Base-by-base conservation (phyloP, 2,888 invertebrate genomes). In the Volucella inanis region DNA sequence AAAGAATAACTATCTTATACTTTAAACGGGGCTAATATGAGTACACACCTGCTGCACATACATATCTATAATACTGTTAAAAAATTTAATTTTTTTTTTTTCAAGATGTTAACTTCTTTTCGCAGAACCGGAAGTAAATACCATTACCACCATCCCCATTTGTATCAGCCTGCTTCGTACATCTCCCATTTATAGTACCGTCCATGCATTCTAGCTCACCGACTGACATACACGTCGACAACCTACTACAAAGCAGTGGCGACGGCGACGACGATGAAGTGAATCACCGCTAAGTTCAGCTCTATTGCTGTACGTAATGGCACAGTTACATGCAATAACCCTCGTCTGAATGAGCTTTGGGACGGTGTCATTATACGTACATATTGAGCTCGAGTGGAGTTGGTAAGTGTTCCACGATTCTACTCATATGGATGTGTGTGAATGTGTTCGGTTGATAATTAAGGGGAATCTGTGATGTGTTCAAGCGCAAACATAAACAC, bases 261-360 rank as follows among this genome's bases (percentile, higher is more conserved):
- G 67, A 50, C 50, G 18, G 65, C 38, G 64, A 64, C 31, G 64
- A 54, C 49, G 64, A 41, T 14, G 59, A 52, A 59, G 45, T 74
- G 79, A 79, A 84, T 83, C 78, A 65, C 64, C 74, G 55, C 39
- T 65, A 61, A 62, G 74, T 79, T 79, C 64, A 70, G 72, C 77
- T 82, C 55, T 57, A 84, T 84, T 84, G 83, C 79, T 84, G 75
- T 65, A 84, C 43, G 75, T 80, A 71, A 85, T 80, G 80, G 65
- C 55, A 71, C 62, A 75, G 80, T 85, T 71, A 71, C 80, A 79
- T 85, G 84, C 84, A 80, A 85, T 75, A 65, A 41, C 80, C 61
- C 65, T 65, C 59, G 71, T 45, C 71, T 76, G 80, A 85, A 85
- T 72, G 75, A 71, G 71, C 67, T 22, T 43, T 61, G 65, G 61